These are phyloP conservation scores for Falco rusticolus DNA, from an alignment of 2,797 vertebrate genomes.

Conservation along the genomic window DNA sequence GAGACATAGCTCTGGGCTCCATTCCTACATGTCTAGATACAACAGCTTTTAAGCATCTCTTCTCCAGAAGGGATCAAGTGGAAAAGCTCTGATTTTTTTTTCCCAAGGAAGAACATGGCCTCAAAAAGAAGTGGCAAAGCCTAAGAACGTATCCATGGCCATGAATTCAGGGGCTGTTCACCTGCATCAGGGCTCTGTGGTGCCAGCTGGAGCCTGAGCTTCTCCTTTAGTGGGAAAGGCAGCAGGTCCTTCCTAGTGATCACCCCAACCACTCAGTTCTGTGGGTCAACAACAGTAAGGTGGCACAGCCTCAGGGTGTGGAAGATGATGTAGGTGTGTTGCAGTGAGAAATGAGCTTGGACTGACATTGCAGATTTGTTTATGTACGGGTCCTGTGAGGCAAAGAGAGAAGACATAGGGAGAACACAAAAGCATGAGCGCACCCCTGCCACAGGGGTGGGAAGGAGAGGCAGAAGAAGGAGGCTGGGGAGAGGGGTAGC, in stretches of 20 bases:
- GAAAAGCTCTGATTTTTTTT: background rate
- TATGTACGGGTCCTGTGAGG: conserved; percentile 62
- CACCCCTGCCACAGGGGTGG: background rate
- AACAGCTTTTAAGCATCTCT: background rate
- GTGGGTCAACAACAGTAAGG: conserved; percentile 40
- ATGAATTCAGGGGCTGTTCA: conserved; percentile 8
- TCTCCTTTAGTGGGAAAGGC: conserved; percentile 35
- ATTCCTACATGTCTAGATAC: background rate
- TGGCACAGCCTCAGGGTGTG: conserved; percentile 57
- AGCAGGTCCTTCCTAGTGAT: conserved; percentile 64
- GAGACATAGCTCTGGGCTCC: background rate
- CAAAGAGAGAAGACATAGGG: background rate
- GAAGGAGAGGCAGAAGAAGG: background rate
- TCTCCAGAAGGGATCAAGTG: background rate
- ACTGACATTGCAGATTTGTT: conserved; percentile 64
- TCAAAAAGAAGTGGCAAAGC: background rate
- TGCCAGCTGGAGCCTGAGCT: background rate
- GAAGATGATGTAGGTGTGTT: conserved; percentile 48
- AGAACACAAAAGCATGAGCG: background rate
- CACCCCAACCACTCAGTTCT: conserved; percentile 47
- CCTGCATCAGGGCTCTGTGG: background rate
- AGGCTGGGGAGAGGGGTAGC: background rate
- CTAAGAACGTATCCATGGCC: background rate
- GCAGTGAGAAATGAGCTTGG: conserved; percentile 59
- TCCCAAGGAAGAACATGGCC: background rate